Evolutionary conservation across 2,113 vertebrate genomes (phyloP), one percentile per base, ranked within the genome.

Genomic region (Ariopsis seemanni): DNA sequence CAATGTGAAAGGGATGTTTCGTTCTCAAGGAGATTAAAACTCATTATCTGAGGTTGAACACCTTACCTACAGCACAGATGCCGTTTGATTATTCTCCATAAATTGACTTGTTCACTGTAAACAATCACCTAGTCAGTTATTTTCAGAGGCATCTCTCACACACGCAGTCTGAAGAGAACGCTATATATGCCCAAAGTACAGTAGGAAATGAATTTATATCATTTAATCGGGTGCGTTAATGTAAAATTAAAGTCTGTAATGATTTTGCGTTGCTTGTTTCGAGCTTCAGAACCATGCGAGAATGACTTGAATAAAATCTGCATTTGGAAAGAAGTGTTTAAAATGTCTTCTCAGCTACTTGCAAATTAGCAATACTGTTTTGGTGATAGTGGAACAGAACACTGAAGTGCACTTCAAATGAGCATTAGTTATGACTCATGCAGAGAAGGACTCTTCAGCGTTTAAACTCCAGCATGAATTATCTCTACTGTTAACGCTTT

Each of bases 41-140:
- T 92, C 89, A 95, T 94, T 92, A 91, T 90, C 90, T 84, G 85
- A 89, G 79, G 91, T 91, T 84, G 57, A 85, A 88, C 87, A 82
- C 53, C 62, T 82, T 42, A 87, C 85, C 86, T 82, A 48, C 48
- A 89, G 74, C 69, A 69, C 88, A 86, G 79, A 52, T 60, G n/a
- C 25, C 55, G 14, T 91, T 90, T 50, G 85, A 77, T 90, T 87
- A 42, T 69, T 27, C 79, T 78, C 7, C 62, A 78, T 57, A 83
- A 83, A 71, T 53, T 75, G 27, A 71, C 85, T 86, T 58, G 60
- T 50, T 55, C 67, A 75, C 75, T 78, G 62, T 77, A 88, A 83
- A 88, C 74, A 50, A 2, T 75, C 65, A 20, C 8, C 58, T 78
- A 86, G 48, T 85, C 81, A 65, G 81, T 84, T 60, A 90, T 91